A percentile compares a stretch with the other conserved stretches of the same genome.
phyloP scores from a whole-genome alignment of 2,797 vertebrate genomes.

The Lepilemur septentrionalis region DNA sequence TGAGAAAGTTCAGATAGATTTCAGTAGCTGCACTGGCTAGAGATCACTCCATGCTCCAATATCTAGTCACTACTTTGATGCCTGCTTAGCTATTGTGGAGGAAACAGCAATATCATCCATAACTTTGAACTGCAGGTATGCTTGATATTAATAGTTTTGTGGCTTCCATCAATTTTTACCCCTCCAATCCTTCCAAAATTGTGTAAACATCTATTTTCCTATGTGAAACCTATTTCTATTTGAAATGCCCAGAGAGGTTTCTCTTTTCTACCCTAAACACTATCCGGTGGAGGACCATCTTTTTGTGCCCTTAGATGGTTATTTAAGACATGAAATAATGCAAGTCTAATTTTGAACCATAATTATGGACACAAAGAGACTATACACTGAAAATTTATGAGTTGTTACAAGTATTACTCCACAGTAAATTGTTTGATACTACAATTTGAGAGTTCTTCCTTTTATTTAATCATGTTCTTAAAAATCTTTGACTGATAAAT shows the following conservation, averaged over 20 bases:
- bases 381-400: not conserved
- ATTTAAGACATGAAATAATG: not conserved
- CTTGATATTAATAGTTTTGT: not conserved
- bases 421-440: not conserved
- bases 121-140: not conserved
- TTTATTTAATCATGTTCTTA: not conserved
- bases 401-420: not conserved
- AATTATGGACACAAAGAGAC: not conserved
- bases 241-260: not conserved
- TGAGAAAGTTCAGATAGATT: not conserved
- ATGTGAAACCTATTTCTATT: not conserved
- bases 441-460: not conserved
- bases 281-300: not conserved
- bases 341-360: not conserved
- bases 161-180: too few species aligned
- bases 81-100: not conserved
- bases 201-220: not conserved
- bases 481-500: constrained; percentile 51
- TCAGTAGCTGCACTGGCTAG: too few species aligned
- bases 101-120: not conserved
- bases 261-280: not conserved
- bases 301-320: not conserved
- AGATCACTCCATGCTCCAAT: not conserved
- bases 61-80: not conserved
- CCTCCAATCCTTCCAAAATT: not conserved